phyloP scores from a whole-genome alignment of 23 tunicate genomes.

The Clavelina lepadiformis region DNA sequence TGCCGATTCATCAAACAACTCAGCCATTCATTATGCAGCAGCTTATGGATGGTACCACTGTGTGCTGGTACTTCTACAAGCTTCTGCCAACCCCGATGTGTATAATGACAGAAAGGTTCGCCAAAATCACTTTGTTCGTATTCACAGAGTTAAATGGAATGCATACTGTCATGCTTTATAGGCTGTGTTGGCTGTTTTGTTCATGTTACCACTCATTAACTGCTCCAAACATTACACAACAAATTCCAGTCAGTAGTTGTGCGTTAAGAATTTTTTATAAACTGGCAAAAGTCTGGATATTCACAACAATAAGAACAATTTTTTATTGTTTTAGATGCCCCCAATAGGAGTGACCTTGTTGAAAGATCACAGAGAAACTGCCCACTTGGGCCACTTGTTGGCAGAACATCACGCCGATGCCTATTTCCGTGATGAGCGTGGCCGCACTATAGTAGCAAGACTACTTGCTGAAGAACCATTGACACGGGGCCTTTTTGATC shows the following conservation, averaged over 20 bases:
- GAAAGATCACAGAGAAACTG: constrained; percentile 87
- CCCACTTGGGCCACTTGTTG: constrained; percentile 72
- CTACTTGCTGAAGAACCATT: constrained; percentile 84
- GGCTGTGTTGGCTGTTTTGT: too few species aligned
- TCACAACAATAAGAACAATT: too few species aligned
- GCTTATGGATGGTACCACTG: constrained; percentile 99
- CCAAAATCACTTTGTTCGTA: too few species aligned
- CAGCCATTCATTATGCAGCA: constrained; percentile 96
- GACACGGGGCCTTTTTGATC: constrained; percentile 71
- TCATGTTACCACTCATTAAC: too few species aligned
- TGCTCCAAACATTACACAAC: too few species aligned
- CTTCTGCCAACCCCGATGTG: constrained; percentile 78
- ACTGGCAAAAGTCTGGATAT: too few species aligned
- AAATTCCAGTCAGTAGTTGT: too few species aligned
- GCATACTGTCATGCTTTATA: too few species aligned
- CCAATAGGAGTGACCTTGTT: constrained; percentile 95
- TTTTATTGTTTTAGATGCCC: constrained; percentile 55
- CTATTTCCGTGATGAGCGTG: constrained; percentile 85
- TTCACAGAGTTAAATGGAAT: too few species aligned
- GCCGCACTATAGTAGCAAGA: constrained; percentile 86
- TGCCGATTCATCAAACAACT: constrained; percentile 89
- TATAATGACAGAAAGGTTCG: constrained; percentile 89
- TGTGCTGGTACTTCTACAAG: constrained; percentile 69
- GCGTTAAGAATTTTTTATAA: too few species aligned
- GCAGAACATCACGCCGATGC: constrained; percentile 76